Conservation (phyloP, 2,888 invertebrate species). For the Ormyrus thymus region DNA sequence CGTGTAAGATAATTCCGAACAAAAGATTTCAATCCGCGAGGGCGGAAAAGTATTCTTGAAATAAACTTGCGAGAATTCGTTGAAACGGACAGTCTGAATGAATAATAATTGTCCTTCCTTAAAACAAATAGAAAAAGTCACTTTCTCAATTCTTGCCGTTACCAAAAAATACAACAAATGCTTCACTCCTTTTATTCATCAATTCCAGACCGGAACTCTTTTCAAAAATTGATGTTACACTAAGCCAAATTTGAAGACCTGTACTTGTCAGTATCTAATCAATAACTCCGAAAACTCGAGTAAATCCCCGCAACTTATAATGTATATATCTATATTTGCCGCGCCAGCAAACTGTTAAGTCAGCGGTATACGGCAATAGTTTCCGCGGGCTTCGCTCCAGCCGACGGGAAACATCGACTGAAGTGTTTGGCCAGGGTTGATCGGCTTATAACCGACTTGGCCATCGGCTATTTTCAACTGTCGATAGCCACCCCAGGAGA, state of each 20-base stretch:
- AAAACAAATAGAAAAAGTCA: constrained; percentile 6
- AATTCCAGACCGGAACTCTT: no score
- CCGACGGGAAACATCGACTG: neutral
- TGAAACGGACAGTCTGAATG: neutral
- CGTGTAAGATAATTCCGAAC: neutral
- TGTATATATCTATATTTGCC: constrained; percentile 6
- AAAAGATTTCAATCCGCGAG: neutral
- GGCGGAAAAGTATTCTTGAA: neutral
- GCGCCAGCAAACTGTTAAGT: constrained; percentile 38
- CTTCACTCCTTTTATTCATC: no score
- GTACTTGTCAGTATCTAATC: neutral
- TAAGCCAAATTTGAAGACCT: no score
- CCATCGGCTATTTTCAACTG: constrained; percentile 29
- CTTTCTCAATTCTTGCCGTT: neutral
- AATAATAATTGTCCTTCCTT: neutral
- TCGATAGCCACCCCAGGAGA: neutral
- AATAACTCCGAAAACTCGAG: neutral
- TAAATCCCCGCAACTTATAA: neutral
- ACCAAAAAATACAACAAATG: no score
- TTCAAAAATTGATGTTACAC: no score
- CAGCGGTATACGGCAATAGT: constrained; percentile 3
- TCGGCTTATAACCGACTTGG: constrained; percentile 30
- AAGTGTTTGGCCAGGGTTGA: constrained; percentile 20
- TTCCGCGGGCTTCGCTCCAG: neutral
- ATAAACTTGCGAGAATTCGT: constrained; percentile 13